A percentile compares a stretch with the other conserved stretches of the same genome.
These are phyloP conservation scores for Parelbella ahira DNA, from an alignment of 2,888 invertebrate species.

Conservation along the genomic window DNA sequence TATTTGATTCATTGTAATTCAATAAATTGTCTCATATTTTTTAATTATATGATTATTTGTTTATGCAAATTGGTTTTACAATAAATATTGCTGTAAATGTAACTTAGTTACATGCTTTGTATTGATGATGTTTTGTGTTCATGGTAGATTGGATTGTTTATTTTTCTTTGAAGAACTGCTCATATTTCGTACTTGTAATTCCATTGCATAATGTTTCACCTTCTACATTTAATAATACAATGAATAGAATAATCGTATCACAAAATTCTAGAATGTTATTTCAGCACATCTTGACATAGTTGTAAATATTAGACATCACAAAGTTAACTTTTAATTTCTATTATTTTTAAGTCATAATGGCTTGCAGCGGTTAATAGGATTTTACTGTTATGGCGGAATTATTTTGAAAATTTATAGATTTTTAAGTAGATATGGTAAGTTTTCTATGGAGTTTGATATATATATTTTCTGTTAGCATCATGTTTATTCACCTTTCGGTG, in stretches of 20 bases:
- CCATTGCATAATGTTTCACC: conserved; percentile 14
- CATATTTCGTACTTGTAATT: conserved; percentile 20
- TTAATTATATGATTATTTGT: conserved; percentile 13
- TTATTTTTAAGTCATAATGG: conserved; percentile 39
- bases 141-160: conserved; percentile 13
- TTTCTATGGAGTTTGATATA: conserved; percentile 31
- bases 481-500: conserved; percentile 23
- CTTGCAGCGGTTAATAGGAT: conserved; percentile 56
- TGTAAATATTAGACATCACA: conserved; percentile 72
- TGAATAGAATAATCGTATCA: too few relatives aligned
- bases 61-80: conserved; percentile 3
- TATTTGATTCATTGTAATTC: conserved; percentile 11
- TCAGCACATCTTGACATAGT: conserved; percentile 40
- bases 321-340: conserved; percentile 41
- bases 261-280: conserved; percentile 30
- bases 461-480: conserved; percentile 24
- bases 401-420: conserved; percentile 48
- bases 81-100: conserved; percentile 9
- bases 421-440: conserved; percentile 29
- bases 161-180: conserved; percentile 20
- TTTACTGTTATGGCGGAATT: conserved; percentile 62
- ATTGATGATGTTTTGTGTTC: conserved; percentile 19
- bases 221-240: neutral
- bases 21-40: conserved; percentile 12
- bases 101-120: conserved; percentile 13